Base-by-base conservation (phyloP, 2,113 vertebrate species). In the Actenoides lindsayi region DNA sequence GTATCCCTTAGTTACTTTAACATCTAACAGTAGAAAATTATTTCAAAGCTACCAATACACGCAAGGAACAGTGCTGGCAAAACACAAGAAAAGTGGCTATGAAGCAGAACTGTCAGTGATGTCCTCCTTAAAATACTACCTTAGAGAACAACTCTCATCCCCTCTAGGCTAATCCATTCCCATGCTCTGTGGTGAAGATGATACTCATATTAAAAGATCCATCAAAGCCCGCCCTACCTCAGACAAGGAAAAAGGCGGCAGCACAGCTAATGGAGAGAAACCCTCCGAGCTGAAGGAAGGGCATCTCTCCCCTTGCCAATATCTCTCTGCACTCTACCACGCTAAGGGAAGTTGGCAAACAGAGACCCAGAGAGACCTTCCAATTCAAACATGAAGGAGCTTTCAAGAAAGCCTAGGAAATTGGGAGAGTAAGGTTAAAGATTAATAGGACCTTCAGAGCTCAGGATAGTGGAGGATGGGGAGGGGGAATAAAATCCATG, bases 131-230 rank as follows among this genome's bases (percentile, higher is more conserved):
- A 95, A 96, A 83, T 16, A 92, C 76, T 68, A 46, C 76, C 74
- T 88, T 74, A 53, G 21, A 94, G 80, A 96, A 82, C 0, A 1
- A 79, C 59, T 76, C 83, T 79, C 41, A 80, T 50, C 90, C 53
- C 77, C 94, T 93, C 94, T 89, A 82, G 95, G 92, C 91, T 94
- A 94, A 94, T 91, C 89, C 89, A 87, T 96, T 87, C 89, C 83
- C 74, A 62, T 91, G 57, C 87, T 91, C 94, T 69, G 69, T 64
- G 83, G 2, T 69, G 65, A 93, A 84, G 77, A 95, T 77, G 91
- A 96, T 92, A 78, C 77, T 80, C 77, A 89, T 94, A 96, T 94
- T 92, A 94, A 87, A 92, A 94, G 83, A 96, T 96, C 95, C 87
- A 95, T 95, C 95, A 96, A 92, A 83, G 83, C 62, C 54, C 0